Evolutionary conservation across 2,113 vertebrate genomes (phyloP).

Genomic region (Chaetorhynchus papuensis): DNA sequence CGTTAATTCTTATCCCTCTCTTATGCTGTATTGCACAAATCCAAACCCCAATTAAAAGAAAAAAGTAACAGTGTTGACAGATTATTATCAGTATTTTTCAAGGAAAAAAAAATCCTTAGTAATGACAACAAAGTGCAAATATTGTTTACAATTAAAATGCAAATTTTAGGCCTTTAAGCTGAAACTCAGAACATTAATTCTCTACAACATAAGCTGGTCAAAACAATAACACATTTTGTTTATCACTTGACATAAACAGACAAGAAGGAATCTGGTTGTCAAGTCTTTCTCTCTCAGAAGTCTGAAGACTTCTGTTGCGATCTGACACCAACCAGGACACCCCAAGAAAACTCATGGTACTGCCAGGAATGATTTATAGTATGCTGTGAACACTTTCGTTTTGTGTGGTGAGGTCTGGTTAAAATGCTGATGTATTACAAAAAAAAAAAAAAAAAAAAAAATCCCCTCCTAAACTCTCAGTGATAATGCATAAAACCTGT

Average conservation of each 20-base stretch:
- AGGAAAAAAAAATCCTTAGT: not conserved
- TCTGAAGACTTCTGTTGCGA: slow-evolving; percentile 8
- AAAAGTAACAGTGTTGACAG: not conserved
- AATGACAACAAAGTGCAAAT: not conserved
- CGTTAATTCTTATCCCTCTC: not conserved
- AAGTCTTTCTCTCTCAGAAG: not conserved
- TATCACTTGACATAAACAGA: not conserved
- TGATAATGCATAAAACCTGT: slow-evolving; percentile 37
- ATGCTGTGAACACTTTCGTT: slow-evolving; percentile 2
- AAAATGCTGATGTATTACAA: slow-evolving; percentile 43
- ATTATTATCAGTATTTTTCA: slow-evolving; percentile 1
- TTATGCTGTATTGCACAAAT: not conserved
- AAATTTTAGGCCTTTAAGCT: slow-evolving; percentile 3
- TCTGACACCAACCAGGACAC: slow-evolving; percentile 9
- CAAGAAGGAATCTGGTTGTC: not conserved
- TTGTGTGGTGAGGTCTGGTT: slow-evolving; percentile 44
- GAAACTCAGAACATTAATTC: not conserved
- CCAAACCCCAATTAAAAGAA: not conserved
- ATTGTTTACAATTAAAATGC: slow-evolving; percentile 26
- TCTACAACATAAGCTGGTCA: not conserved
- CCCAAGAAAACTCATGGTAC: not conserved
- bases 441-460: slow-evolving; percentile 56
- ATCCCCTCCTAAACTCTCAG: slow-evolving; percentile 29
- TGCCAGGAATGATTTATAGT: slow-evolving; percentile 56
- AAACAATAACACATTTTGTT: not conserved